Evolutionary conservation across 2,888 invertebrate species (phyloP).

Genomic region (Agrilus mali): DNA sequence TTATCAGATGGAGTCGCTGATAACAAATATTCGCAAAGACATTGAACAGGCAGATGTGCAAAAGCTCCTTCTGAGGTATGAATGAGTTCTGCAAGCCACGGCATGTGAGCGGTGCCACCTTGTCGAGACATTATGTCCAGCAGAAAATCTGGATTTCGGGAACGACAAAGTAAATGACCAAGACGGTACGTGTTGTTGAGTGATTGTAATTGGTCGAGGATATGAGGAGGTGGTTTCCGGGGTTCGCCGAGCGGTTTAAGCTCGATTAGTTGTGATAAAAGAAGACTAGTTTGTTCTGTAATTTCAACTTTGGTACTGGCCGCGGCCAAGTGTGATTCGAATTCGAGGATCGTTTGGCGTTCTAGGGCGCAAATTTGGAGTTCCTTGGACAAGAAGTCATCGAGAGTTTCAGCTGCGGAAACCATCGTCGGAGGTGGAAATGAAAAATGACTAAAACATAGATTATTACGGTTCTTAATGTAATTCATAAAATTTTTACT

Average conservation of each 20-base stretch:
- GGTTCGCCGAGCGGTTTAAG: slow-evolving; percentile 78
- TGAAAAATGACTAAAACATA: slow-evolving; percentile 45
- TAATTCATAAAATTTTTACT: slow-evolving; percentile 21
- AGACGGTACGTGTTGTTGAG: slow-evolving; percentile 69
- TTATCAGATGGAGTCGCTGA: slow-evolving; percentile 53
- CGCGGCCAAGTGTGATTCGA: slow-evolving; percentile 87
- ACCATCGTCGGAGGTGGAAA: slow-evolving; percentile 60
- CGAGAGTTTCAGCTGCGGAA: slow-evolving; percentile 38
- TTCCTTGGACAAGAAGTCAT: slow-evolving; percentile 50
- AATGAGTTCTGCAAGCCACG: slow-evolving; percentile 90
- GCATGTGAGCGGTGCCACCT: slow-evolving; percentile 77
- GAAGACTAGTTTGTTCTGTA: slow-evolving; percentile 76
- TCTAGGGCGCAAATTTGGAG: slow-evolving; percentile 57
- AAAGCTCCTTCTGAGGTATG: slow-evolving; percentile 78
- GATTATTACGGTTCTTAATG: background rate
- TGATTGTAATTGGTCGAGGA: slow-evolving; percentile 67
- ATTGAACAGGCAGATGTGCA: slow-evolving; percentile 90
- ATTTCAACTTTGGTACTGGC: slow-evolving; percentile 80
- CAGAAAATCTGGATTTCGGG: slow-evolving; percentile 82
- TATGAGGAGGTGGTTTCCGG: slow-evolving; percentile 61
- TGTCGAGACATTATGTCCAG: slow-evolving; percentile 84
- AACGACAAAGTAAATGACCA: slow-evolving; percentile 79
- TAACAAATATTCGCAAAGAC: slow-evolving; percentile 89
- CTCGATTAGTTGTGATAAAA: slow-evolving; percentile 73
- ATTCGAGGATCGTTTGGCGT: slow-evolving; percentile 69